Evolutionary conservation across 2,888 invertebrate genomes (phyloP).

Genomic region (Heliconius cydno): DNA sequence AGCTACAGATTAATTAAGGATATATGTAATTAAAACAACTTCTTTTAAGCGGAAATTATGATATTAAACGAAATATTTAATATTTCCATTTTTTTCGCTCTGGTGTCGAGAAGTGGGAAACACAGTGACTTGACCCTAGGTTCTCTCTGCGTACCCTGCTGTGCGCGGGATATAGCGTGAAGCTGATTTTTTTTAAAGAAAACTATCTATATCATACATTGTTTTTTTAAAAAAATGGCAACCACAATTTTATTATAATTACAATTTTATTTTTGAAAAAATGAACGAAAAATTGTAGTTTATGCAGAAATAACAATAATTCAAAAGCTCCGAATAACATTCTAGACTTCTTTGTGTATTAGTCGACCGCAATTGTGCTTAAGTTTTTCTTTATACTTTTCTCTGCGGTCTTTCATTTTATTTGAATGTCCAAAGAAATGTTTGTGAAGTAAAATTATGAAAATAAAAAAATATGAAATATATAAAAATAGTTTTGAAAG

Average conservation of each 20-base stretch:
- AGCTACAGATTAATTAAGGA: not conserved
- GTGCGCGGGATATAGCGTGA: no score
- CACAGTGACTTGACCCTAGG: no score
- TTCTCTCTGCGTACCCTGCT: no score
- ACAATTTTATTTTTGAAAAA: not conserved
- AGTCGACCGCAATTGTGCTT: constrained; percentile 15
- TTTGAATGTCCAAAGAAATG: constrained; percentile 1
- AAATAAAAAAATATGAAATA: not conserved
- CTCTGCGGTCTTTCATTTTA: not conserved
- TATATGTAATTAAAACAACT: not conserved
- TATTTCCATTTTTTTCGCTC: no score
- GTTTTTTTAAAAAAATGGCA: no score
- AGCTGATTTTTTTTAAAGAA: no score
- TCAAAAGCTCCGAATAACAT: constrained; percentile 1
- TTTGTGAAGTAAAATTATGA: not conserved
- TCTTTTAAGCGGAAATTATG: no score
- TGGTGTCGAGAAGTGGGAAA: no score
- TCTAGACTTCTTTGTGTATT: constrained; percentile 15
- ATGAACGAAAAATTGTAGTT: not conserved
- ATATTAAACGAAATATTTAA: no score
- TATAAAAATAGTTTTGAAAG: not conserved
- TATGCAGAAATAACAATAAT: constrained; percentile 15
- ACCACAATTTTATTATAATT: no score
- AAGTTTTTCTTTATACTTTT: constrained; percentile 17
- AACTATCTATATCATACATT: no score